Evolutionary conservation across 37 sponge, comb jelly and placozoan species (phyloP), one percentile per base, ranked within the genome.

Genomic region (Oscarella lobularis): DNA sequence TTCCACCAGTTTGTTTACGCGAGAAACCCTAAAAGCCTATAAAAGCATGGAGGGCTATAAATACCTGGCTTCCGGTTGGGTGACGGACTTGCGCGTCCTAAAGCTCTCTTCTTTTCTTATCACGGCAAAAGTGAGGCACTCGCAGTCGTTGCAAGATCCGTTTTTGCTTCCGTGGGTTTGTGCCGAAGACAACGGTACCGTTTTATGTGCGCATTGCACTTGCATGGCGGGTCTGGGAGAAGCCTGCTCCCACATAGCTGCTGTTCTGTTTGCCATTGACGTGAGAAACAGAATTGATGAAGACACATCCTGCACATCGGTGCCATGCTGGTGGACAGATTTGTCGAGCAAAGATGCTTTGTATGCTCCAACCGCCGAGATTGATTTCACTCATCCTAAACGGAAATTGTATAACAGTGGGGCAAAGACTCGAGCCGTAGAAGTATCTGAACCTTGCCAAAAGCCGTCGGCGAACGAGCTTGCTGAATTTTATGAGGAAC

Each of bases 181-280:
- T 67, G 80, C 41, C 3, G 66, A 81, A 38, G 35, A 75, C 27
- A 39, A 68, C 2, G 81, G 81, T 33, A 34, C 41, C 33, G 68
- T 85, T 35, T 39, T 85, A 20, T 68, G 71, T 68, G 85, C 77
- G 9, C 85, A 80, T 34, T 85, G 85, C 39, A 68, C 41, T 6
- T 85, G 85, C 36, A 80, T 80, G 81, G 85, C 85, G 31, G 81
- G 85, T 20, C 60, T 80, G 33, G 85, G 85, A 68, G 85, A 80
- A 39, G 77, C 81, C 2, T 85, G 85, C 74, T 76, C 78, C 35
- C 85, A 85, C 60, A 80, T 85, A 36, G 85, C 81, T 85, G 81
- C 85, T 33, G 5, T 80, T 33, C 77, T 85, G 31, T 80, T 85
- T 38, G n/a, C 68, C 38, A 33, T 76, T 5, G 81, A 85, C 30